Base-by-base conservation (phyloP, 1,140 invertebrate species). In the Cyclina sinensis region DNA sequence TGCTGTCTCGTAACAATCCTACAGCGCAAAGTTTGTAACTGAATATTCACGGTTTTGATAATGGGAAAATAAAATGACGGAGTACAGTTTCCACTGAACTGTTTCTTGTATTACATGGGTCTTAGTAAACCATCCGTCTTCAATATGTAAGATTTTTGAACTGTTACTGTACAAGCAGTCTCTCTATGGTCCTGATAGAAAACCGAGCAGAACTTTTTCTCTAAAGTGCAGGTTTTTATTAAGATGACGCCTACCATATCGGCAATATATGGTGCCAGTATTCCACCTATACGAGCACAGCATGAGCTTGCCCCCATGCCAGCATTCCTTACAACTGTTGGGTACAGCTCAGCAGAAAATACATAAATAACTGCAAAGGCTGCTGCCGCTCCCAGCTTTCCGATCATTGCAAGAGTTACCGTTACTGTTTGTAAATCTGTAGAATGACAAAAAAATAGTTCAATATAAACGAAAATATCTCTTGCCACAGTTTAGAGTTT, bases 281-380 rank as follows among this genome's bases (percentile, higher is more conserved):
- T 97, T 39, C 97, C 97, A 18, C 97, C 97, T 82, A 98, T 95
- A 86, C 98, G 95, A 16, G 97, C 98, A 91, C 96, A 97, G 89
- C 97, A 97, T 0, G 97, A 98, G 62, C 97, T 96, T 3, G 97
- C 96, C 0, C 98, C 98, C 76, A 99, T 95, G 0, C 97, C 98
- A 0, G 98, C 97, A 92, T 97, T 98, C 81, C 98, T 95, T 54
- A 98, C 97, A 4, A 97, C 97, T 0, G 98, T 99, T 7, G 98
- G 98, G 92, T 98, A 98, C 93, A 98, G 97, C 96, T 98, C 98
- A 21, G 97, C 97, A 12, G 98, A 97, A 93, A 97, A 98, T 74
- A 98, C 96, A 91, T 98, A 98, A 37, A 98, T 97, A 0, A 97
- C 97, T 48, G 97, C 97, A 90, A 93, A 94, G 51, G 90, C 79